phyloP scores from a whole-genome alignment of 2,888 invertebrate genomes.

The Gastrophysa polygoni region DNA sequence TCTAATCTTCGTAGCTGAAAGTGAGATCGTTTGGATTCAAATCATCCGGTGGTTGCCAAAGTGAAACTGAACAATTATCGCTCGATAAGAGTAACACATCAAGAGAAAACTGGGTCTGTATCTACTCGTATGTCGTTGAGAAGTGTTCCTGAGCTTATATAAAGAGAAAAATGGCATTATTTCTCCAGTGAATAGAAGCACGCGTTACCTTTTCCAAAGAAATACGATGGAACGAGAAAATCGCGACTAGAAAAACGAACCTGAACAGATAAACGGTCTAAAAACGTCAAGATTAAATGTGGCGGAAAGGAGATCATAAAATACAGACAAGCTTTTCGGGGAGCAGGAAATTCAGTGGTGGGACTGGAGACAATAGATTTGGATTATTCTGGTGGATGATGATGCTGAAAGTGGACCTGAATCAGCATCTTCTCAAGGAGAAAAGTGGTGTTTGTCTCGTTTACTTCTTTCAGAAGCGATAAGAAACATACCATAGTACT shows the following conservation, averaged over 20 bases:
- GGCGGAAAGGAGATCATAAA: slow-evolving; percentile 43
- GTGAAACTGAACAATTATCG: too few relatives aligned
- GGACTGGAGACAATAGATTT: neutral
- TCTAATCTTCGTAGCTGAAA: too few relatives aligned
- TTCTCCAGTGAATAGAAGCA: slow-evolving; percentile 16
- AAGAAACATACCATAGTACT: too few relatives aligned
- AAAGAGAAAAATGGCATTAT: slow-evolving; percentile 36
- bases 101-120: too few relatives aligned
- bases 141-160: slow-evolving; percentile 26
- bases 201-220: slow-evolving; percentile 16
- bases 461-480: too few relatives aligned
- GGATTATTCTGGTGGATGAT: too few relatives aligned
- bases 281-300: slow-evolving; percentile 46
- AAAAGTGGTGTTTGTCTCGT: too few relatives aligned
- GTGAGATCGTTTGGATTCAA: too few relatives aligned
- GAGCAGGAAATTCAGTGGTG: slow-evolving; percentile 2
- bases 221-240: slow-evolving; percentile 37
- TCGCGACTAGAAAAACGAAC: slow-evolving; percentile 36
- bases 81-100: neutral
- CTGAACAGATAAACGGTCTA: slow-evolving; percentile 40
- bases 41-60: too few relatives aligned
- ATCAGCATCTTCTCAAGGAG: too few relatives aligned
- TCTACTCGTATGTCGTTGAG: slow-evolving; percentile 10
- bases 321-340: slow-evolving; percentile 17
- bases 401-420: too few relatives aligned